phyloP scores from a whole-genome alignment of 2,888 invertebrate species.

The Pristionchus maxplancki region DNA sequence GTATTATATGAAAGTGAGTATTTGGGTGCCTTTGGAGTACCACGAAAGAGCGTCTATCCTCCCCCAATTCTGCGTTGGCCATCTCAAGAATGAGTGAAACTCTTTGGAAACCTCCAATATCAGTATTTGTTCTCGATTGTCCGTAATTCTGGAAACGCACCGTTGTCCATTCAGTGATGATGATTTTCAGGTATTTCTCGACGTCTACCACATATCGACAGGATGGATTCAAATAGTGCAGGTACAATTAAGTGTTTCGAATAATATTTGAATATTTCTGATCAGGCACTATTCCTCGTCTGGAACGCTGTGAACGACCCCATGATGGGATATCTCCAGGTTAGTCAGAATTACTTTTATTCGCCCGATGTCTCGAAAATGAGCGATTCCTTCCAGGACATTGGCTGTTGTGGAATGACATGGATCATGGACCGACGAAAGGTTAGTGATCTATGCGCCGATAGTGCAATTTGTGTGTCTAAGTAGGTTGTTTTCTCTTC shows the following conservation, averaged over 20 bases:
- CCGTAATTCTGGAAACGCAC: too few species aligned
- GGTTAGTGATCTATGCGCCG: conserved; percentile 33
- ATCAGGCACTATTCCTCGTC: conserved; percentile 62
- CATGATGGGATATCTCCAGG: conserved; percentile 68
- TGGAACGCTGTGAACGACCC: conserved; percentile 71
- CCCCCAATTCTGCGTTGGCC: not conserved
- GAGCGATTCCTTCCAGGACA: conserved; percentile 57
- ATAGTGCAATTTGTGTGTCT: not conserved
- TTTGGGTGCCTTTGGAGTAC: not conserved
- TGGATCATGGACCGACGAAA: conserved; percentile 70
- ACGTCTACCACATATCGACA: conserved; percentile 62
- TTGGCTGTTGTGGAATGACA: conserved; percentile 66
- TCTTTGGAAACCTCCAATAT: too few species aligned
- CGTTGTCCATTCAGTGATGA: not conserved
- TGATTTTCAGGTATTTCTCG: conserved; percentile 51
- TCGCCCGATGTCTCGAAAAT: not conserved
- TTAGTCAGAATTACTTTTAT: not conserved
- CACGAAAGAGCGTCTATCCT: not conserved
- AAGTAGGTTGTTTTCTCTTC: not conserved
- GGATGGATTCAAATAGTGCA: conserved; percentile 62
- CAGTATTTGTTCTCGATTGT: too few species aligned
- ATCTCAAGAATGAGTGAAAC: too few species aligned
- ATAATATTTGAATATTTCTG: not conserved
- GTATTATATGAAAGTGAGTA: conserved; percentile 46
- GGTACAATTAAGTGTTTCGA: not conserved